Evolutionary conservation across 1,140 invertebrate genomes (phyloP), one percentile per base, ranked within the genome.

Genomic region (Ditylenchus dipsaci): DNA sequence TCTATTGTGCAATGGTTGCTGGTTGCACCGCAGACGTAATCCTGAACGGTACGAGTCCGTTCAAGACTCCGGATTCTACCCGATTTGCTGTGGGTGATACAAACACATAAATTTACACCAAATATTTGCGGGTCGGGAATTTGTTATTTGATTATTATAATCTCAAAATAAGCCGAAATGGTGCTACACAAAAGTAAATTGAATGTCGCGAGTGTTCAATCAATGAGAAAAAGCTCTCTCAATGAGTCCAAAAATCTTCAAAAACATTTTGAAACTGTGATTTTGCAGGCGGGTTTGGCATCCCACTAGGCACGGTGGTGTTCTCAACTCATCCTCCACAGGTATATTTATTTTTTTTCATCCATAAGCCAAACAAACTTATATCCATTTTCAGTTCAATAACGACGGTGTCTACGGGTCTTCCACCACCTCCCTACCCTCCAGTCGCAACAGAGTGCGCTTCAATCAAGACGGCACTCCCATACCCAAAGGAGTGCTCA

Each of bases 291-390:
- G 73, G 73, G 7, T 76, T 75, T 60, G 73, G 73, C 17, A 76
- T 76, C 30, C 74, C 74, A 8, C 23, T 73, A 19, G 73, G 73
- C 15, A 75, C 73, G n/a, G 57, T 75, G n/a, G 73, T 75, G 15
- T 73, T 75, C 57, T 76, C 74, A 45, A 76, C 59, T 1, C 73
- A 75, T 49, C 73, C 74, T 17, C 73, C 73, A 19, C 73, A 76
- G 42, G 72, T 75, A 42, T n/a, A n/a, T n/a, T n/a, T n/a, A 45
- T 61, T 17, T 19, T 21, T 33, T 19, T 23, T 63, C 56, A 19
- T 11, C 33, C 33, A 38, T 5, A 38, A 38, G 33, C 33, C 11
- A 11, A 38, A 38, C 11, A 3, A 38, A 3, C 23, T 53, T 17
- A 53, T 1, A 3, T 7, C 3, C 8, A 21, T 53, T 7, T 21